phyloP scores from a whole-genome alignment of 2,113 vertebrate genomes.

The Phocoena phocoena region DNA sequence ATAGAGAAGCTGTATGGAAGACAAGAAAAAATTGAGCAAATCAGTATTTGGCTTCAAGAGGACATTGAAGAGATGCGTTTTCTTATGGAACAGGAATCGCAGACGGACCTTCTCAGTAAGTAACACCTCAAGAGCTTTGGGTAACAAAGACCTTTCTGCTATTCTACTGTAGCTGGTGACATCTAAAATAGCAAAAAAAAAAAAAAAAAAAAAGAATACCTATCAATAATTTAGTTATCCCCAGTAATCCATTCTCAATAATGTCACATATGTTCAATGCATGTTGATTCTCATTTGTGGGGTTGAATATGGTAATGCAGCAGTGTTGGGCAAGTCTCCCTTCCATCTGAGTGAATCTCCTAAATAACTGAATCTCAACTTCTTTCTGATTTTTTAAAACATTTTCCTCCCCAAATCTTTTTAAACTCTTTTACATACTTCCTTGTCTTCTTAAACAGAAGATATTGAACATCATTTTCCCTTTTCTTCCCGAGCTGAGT shows the following conservation, averaged over 20 bases:
- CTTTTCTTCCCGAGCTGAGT: neutral
- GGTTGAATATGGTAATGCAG: neutral
- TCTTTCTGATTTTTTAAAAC: neutral
- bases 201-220: neutral
- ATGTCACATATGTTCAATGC: neutral
- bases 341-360: neutral
- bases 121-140: accelerated
- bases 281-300: neutral
- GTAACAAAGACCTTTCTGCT: neutral
- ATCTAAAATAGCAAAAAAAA: neutral
- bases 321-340: neutral
- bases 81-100: conserved; percentile 54
- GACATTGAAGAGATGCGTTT: conserved; percentile 63
- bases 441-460: neutral
- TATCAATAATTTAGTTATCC: neutral
- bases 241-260: neutral
- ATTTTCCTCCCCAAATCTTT: neutral
- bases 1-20: conserved; percentile 54
- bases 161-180: neutral
- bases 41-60: conserved; percentile 72
- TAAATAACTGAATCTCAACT: neutral
- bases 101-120: neutral
- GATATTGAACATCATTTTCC: neutral
- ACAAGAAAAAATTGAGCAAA: conserved; percentile 64
- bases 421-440: neutral